These are phyloP conservation scores for Cheilosia soror DNA, from an alignment of 2,888 invertebrate genomes.

Conservation along the genomic window DNA sequence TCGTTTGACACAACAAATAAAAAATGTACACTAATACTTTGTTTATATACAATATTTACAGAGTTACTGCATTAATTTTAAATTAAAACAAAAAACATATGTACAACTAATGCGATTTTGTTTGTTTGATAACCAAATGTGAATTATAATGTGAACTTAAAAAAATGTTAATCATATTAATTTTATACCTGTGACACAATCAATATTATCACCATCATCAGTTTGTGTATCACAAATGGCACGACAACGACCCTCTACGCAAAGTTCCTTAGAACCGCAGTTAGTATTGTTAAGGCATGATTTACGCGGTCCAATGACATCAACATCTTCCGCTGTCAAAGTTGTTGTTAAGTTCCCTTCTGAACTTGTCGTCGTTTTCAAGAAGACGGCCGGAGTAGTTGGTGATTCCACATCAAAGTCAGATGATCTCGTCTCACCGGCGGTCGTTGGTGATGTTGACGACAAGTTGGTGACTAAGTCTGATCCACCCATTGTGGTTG, in stretches of 20 bases:
- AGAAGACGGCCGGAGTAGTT: conserved; percentile 65
- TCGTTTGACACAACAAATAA: conserved; percentile 22
- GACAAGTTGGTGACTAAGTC: conserved; percentile 39
- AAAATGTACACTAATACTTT: conserved; percentile 43
- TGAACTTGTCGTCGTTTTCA: conserved; percentile 76
- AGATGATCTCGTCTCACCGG: conserved; percentile 66
- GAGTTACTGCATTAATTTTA: conserved; percentile 52
- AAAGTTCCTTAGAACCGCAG: conserved; percentile 86
- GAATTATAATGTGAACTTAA: conserved; percentile 46
- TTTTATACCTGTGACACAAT: conserved; percentile 83
- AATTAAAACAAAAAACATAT: conserved; percentile 45
- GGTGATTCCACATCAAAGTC: conserved; percentile 47
- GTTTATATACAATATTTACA: conserved; percentile 69
- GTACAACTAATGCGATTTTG: conserved; percentile 48
- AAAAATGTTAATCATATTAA: conserved; percentile 67
- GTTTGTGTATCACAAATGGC: conserved; percentile 80
- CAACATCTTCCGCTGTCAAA: conserved; percentile 77
- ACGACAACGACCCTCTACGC: conserved; percentile 85
- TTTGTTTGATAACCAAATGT: conserved; percentile 37
- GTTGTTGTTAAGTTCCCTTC: conserved; percentile 76
- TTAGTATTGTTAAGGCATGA: conserved; percentile 86
- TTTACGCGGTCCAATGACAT: conserved; percentile 81
- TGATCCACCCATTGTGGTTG: conserved; percentile 62
- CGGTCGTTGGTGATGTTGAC: conserved; percentile 58
- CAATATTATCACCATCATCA: conserved; percentile 76